A percentile compares a stretch with the other conserved stretches of the same genome.
phyloP scores from a whole-genome alignment of 2,888 invertebrate species.

The Lottia gigantea region DNA sequence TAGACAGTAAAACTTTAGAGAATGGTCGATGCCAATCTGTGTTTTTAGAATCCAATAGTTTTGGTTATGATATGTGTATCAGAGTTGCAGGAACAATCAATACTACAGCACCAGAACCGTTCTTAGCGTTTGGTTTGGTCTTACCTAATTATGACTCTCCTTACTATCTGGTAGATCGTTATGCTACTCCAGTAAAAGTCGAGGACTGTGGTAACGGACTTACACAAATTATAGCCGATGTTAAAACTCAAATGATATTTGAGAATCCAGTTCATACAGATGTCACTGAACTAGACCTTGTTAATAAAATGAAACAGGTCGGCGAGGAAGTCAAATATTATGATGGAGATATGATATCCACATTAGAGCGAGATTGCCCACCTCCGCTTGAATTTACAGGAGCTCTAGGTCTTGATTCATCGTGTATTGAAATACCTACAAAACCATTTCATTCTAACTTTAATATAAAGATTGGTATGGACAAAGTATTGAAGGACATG shows the following conservation, averaged over 20 bases:
- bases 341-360: not conserved
- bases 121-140: not conserved
- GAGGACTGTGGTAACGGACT: not conserved
- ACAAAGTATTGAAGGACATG: not conserved
- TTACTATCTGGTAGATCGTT: not conserved
- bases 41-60: not conserved
- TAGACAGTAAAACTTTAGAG: not conserved
- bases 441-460: not conserved
- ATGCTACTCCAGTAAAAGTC: not conserved
- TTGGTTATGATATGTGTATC: not conserved
- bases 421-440: not conserved
- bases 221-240: not conserved
- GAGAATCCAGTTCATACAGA: not conserved
- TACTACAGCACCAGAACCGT: not conserved
- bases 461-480: not conserved
- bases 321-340: not conserved
- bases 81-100: not conserved
- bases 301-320: not conserved
- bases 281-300: not conserved
- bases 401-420: too few relatives aligned
- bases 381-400: too few relatives aligned
- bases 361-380: not conserved
- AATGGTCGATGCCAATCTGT: not conserved
- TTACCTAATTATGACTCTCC: not conserved
- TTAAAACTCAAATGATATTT: not conserved